Evolutionary conservation across 2,113 vertebrate genomes (phyloP), one percentile per base, ranked within the genome.

Genomic region (Hepsetus odoe): DNA sequence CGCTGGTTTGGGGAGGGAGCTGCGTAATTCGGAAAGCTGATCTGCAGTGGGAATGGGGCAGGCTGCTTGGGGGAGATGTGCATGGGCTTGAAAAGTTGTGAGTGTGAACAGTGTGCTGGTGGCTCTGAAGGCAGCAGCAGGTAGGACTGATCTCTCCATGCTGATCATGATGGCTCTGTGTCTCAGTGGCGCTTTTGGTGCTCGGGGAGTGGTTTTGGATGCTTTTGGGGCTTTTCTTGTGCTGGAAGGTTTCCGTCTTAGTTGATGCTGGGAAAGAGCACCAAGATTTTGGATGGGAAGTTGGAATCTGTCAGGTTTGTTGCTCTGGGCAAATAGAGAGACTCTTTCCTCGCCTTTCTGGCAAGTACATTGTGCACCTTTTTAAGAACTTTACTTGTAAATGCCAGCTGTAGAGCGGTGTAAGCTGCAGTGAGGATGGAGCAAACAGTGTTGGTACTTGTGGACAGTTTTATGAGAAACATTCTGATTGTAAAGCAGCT

Each of bases 1-100:
- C 32, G 20, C 79, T 74, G 76, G 53, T 59, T 62, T 82, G 83
- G 72, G 82, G 69, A 24, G 83, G 87, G 85, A 84, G 97, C 96
- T 38, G 69, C 69, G n/a, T 55, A 72, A 72, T 72, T 55, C 55
- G 49, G 69, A 16, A 51, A 35, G 30, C 44, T 5, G 42, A 32
- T 30, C 28, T 33, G 59, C 14, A 62, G 18, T 33, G 28, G 59
- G 59, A 18, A 20, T 10, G 18, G 38, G 61, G 35, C 61, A 38
- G 2, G 5, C 32, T 65, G 32, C 33, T 49, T 5, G 14, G 20
- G 28, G 26, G 28, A 32, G 59, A 59, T 11, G 20, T 18, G 28
- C 58, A 64, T 30, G 20, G 30, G 16, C 61, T 35, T 33, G 8
- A 38, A 38, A 65, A 65, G 61, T 65, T 65, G 61, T 62, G 8